Percentiles rank a stretch among this genome's conserved stretches.
phyloP scores from a whole-genome alignment of 1,140 invertebrate genomes.

The Conus betulinus region DNA sequence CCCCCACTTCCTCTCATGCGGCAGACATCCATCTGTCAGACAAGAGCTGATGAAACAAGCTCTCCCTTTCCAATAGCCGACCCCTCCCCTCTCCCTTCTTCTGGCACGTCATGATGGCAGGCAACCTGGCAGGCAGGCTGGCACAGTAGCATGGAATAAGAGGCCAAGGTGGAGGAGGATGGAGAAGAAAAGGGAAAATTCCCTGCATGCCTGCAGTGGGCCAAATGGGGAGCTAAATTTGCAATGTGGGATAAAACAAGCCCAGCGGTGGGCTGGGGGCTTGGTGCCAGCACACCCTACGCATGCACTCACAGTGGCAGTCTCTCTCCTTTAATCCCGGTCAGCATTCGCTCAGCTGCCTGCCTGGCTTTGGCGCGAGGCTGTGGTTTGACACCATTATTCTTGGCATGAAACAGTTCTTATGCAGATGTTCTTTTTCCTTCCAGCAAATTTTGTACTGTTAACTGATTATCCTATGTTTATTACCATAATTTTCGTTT shows the following conservation, averaged over 20 bases:
- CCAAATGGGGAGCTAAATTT: conserved; percentile 31
- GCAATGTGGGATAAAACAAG: conserved; percentile 24
- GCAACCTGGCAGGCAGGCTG: neutral
- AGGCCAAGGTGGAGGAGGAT: neutral
- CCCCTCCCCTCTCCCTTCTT: neutral
- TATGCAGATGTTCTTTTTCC: too few species aligned
- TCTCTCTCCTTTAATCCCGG: too few species aligned
- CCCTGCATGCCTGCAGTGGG: conserved; percentile 34
- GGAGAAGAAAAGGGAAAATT: conserved; percentile 8
- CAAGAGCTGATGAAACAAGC: conserved; percentile 11
- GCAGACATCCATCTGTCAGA: conserved; percentile 16
- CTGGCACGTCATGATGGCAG: neutral
- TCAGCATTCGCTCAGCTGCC: too few species aligned
- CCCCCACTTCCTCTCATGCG: neutral
- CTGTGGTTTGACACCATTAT: too few species aligned
- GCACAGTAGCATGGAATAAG: neutral
- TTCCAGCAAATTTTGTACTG: too few species aligned
- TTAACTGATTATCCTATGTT: too few species aligned
- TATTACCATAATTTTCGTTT: too few species aligned
- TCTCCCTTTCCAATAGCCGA: neutral
- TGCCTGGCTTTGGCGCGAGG: too few species aligned
- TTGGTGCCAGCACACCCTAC: neutral
- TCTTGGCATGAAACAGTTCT: too few species aligned
- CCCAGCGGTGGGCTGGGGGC: neutral
- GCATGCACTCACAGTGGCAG: too few species aligned